Percentiles rank a stretch among this genome's conserved stretches.
Evolutionary conservation across 2,797 vertebrate genomes (phyloP).

Genomic region (Gorsachius magnificus): DNA sequence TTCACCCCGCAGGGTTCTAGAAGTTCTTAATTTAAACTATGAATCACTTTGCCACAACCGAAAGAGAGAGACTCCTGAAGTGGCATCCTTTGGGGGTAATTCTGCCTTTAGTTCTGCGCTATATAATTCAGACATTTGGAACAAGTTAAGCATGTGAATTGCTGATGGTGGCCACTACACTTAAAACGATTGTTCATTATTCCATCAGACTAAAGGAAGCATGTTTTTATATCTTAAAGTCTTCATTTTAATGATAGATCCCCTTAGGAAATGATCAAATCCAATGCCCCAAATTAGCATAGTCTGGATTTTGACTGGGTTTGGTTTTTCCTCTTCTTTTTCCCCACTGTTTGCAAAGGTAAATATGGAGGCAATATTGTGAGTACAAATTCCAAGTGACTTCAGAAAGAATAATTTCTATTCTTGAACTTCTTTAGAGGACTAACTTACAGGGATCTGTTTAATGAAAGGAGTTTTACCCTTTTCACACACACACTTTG

Average conservation of each 20-base stretch:
- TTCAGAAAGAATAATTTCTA: background rate
- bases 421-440: background rate
- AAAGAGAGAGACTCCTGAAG: slow-evolving; percentile 18
- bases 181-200: background rate
- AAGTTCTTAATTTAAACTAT: slow-evolving; percentile 62
- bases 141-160: background rate
- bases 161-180: background rate
- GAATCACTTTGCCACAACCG: slow-evolving; percentile 41
- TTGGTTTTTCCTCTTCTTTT: background rate
- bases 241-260: background rate
- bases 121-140: slow-evolving; percentile 4
- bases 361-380: background rate
- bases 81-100: background rate
- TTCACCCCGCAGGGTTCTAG: slow-evolving; percentile 38
- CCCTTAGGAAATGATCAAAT: background rate
- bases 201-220: background rate
- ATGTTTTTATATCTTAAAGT: background rate
- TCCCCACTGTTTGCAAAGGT: background rate
- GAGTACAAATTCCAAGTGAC: background rate
- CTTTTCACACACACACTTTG: background rate
- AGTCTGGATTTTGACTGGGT: background rate
- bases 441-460: background rate
- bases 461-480: background rate
- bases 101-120: slow-evolving; percentile 32
- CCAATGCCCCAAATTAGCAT: background rate